Evolutionary conservation across 2,797 vertebrate genomes (phyloP).

Genomic region (Rhincodon typus): DNA sequence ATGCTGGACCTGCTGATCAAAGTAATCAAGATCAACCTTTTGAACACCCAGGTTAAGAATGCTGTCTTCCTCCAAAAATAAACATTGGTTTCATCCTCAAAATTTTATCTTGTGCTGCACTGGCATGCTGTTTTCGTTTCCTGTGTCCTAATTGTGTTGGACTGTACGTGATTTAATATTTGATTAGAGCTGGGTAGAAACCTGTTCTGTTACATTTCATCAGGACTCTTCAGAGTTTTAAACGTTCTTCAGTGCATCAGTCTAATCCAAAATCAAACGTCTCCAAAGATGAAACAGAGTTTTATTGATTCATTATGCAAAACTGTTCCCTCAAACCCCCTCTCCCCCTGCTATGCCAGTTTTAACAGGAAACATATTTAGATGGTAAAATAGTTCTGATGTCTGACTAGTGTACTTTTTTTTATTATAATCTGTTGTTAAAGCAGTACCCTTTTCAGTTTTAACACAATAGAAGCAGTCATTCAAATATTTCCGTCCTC

Average conservation of each 20-base stretch:
- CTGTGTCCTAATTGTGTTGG: not conserved
- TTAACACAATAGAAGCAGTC: constrained; percentile 2
- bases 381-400: not conserved
- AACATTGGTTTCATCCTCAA: not conserved
- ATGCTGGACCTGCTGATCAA: not conserved
- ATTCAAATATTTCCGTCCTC: constrained; percentile 43
- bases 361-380: not conserved
- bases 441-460: not conserved
- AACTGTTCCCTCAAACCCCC: not conserved
- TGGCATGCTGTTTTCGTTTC: not conserved
- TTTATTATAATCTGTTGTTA: not conserved
- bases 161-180: not conserved
- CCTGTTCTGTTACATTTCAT: not conserved
- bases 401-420: not conserved
- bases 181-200: not conserved
- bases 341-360: not conserved
- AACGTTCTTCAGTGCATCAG: not conserved
- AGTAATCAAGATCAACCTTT: not conserved
- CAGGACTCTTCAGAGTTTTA: not conserved
- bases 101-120: not conserved
- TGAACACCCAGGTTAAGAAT: not conserved
- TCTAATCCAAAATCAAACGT: not conserved
- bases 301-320: not conserved
- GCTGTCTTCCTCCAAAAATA: not conserved
- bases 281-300: not conserved